These are phyloP conservation scores for Trachelus troglodyta DNA, from an alignment of 2,888 invertebrate genomes.

Conservation along the genomic window DNA sequence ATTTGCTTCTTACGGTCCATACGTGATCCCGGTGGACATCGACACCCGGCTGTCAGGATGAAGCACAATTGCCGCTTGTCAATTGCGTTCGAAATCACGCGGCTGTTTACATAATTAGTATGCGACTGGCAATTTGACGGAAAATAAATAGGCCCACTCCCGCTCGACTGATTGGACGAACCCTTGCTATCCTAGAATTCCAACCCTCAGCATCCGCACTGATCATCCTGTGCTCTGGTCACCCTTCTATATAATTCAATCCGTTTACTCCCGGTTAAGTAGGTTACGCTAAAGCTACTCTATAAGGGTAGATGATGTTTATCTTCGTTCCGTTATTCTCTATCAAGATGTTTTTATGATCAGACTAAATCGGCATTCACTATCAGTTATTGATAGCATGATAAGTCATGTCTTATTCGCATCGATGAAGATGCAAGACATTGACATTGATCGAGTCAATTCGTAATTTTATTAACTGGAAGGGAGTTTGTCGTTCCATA, in stretches of 20 bases:
- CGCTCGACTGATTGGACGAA: constrained; percentile 24
- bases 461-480: neutral
- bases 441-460: neutral
- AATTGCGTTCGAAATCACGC: constrained; percentile 21
- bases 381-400: neutral
- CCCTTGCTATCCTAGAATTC: neutral
- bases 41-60: neutral
- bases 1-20: neutral
- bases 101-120: constrained; percentile 39
- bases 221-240: neutral
- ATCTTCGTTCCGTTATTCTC: neutral
- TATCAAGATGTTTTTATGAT: neutral
- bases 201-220: constrained; percentile 11
- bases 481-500: neutral
- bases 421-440: neutral
- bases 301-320: neutral
- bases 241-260: neutral
- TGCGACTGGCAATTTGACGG: constrained; percentile 35
- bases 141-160: constrained; percentile 36
- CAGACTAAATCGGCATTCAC: neutral
- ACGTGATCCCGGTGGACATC: neutral
- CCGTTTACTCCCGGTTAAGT: neutral
- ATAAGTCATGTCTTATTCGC: neutral
- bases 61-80: neutral
- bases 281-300: neutral